A percentile compares a stretch with the other conserved stretches of the same genome.
phyloP scores from a whole-genome alignment of 1,140 invertebrate genomes.

The Diplogasteroides magnus region DNA sequence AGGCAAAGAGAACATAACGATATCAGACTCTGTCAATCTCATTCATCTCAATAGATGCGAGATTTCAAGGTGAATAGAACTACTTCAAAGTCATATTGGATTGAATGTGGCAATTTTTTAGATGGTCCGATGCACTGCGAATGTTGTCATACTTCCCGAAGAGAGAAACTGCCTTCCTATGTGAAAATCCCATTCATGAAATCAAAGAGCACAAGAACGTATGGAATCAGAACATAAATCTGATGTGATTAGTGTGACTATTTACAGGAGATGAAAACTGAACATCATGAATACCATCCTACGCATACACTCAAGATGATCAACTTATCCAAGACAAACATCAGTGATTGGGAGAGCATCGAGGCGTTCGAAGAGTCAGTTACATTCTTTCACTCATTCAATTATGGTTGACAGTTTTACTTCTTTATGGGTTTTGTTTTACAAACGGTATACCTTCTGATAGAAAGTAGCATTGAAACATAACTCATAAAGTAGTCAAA shows the following conservation, averaged over 20 bases:
- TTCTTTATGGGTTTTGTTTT: not conserved
- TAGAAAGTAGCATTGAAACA: not conserved
- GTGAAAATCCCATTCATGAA: conserved; percentile 24
- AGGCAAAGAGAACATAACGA: conserved; percentile 1
- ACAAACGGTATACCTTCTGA: not conserved
- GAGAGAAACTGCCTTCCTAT: conserved; percentile 25
- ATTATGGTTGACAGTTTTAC: too few species aligned
- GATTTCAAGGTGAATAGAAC: not conserved
- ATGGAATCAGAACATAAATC: not conserved
- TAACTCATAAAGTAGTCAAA: too few species aligned
- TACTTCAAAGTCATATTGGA: not conserved
- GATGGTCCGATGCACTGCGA: conserved; percentile 19
- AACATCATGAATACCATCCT: not conserved
- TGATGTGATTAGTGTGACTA: too few species aligned
- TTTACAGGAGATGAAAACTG: not conserved
- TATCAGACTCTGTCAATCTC: conserved; percentile 16
- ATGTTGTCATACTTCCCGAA: conserved; percentile 25
- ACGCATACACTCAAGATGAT: not conserved
- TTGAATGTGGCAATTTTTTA: too few species aligned
- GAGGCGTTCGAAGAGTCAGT: conserved; percentile 8
- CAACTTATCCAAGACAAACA: conserved; percentile 13
- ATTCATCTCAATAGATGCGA: conserved; percentile 28
- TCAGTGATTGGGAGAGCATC: conserved; percentile 15
- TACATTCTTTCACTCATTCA: not conserved
- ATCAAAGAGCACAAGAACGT: not conserved